Percentiles rank a stretch among this genome's conserved stretches.
These are phyloP conservation scores for Chloropsis hardwickii DNA, from an alignment of 2,113 vertebrate species.

Conservation along the genomic window DNA sequence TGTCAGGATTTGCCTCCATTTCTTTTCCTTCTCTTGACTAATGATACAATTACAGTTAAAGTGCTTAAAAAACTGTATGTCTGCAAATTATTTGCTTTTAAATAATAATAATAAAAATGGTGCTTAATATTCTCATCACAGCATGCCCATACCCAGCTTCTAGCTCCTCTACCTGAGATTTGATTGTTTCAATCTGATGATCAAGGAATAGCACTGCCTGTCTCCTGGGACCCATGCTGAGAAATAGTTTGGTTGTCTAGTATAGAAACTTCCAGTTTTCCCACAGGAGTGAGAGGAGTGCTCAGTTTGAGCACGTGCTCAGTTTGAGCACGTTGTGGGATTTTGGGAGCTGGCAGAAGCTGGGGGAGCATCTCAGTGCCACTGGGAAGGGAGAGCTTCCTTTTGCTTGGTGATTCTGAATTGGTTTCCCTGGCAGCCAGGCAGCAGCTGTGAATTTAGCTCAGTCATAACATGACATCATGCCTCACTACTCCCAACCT, in stretches of 20 bases:
- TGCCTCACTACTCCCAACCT: not conserved
- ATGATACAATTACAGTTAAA: not conserved
- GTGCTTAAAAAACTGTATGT: not conserved
- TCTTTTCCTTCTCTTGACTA: not conserved
- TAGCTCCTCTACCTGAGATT: not conserved
- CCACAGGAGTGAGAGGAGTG: not conserved
- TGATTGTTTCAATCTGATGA: not conserved
- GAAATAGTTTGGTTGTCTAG: not conserved
- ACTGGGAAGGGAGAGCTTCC: not conserved
- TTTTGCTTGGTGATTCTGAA: not conserved
- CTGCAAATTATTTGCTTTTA: not conserved
- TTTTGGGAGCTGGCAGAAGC: not conserved
- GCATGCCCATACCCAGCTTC: not conserved
- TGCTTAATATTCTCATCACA: not conserved
- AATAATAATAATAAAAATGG: not conserved
- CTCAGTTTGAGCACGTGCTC: not conserved
- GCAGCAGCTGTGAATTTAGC: not conserved
- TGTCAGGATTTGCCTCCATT: constrained; percentile 45
- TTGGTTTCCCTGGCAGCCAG: constrained; percentile 28
- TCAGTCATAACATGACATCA: constrained; percentile 27
- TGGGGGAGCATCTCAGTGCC: not conserved
- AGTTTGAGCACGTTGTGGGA: not conserved
- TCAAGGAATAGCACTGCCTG: not conserved
- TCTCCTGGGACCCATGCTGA: not conserved
- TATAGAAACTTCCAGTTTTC: not conserved